phyloP scores from a whole-genome alignment of 2,797 vertebrate genomes.

The Spheniscus humboldti region DNA sequence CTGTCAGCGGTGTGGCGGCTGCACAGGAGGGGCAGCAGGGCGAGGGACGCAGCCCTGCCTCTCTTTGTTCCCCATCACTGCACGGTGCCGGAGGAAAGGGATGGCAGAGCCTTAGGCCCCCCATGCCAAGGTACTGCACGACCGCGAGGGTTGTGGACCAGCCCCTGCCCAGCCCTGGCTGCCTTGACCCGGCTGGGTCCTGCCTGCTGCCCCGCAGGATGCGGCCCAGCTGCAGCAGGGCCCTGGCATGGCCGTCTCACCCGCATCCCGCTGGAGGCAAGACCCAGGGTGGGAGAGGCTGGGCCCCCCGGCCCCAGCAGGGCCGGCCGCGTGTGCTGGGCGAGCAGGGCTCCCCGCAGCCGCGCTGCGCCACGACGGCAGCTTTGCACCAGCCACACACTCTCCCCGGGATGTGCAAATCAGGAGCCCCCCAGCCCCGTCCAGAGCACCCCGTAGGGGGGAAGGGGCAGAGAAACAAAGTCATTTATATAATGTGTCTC shows the following conservation, averaged over 20 bases:
- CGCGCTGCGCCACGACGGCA: accelerated
- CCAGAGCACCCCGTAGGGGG: conserved; percentile 63
- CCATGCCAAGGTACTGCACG: accelerated
- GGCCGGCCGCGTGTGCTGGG: accelerated
- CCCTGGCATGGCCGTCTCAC: neutral
- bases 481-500: conserved; percentile 78
- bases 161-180: neutral
- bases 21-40: neutral
- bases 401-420: conserved; percentile 4
- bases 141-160: accelerated
- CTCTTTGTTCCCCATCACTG: accelerated
- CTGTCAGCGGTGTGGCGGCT: accelerated
- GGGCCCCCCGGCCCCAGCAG: neutral
- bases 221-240: too few species aligned
- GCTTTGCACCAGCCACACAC: neutral
- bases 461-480: conserved; percentile 70
- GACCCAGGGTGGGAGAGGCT: neutral
- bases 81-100: accelerated
- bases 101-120: neutral
- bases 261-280: accelerated
- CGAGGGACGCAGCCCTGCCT: neutral
- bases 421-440: conserved; percentile 8
- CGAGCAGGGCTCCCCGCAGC: accelerated
- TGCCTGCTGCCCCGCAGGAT: neutral
- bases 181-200: too few species aligned